A percentile compares a stretch with the other conserved stretches of the same genome.
Evolutionary conservation across 35 echinoderm and acorn worm species (phyloP).

Genomic region (Nesometra sesokonis): DNA sequence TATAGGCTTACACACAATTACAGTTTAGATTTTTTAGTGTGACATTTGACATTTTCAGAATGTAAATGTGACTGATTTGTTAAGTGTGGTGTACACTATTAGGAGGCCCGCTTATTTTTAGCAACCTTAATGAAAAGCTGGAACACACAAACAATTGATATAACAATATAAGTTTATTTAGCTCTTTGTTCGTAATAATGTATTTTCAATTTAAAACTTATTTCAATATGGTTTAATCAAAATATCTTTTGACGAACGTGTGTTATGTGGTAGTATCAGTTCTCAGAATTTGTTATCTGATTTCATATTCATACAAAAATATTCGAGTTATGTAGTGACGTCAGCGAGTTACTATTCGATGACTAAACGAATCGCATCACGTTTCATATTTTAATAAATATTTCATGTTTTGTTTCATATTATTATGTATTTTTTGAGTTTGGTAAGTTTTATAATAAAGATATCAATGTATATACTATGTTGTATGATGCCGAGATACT

Average conservation of each 20-base stretch:
- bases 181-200: no score
- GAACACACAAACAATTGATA: no score
- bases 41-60: no score
- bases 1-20: no score
- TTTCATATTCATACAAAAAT: background rate
- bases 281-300: background rate
- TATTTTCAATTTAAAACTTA: no score
- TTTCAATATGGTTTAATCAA: background rate
- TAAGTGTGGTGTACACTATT: no score
- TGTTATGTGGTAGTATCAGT: background rate
- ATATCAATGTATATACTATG: background rate
- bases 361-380: background rate
- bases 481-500: background rate
- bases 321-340: background rate
- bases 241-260: background rate
- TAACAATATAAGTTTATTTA: no score
- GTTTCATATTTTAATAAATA: background rate
- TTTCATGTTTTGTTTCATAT: background rate
- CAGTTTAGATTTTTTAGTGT: no score
- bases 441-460: background rate
- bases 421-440: background rate
- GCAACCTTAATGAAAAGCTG: no score
- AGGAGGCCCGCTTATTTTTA: no score
- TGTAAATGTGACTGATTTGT: no score
- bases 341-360: background rate